Evolutionary conservation across 1,140 invertebrate species (phyloP), one percentile per base, ranked within the genome.

Genomic region (Drosophila athabasca): DNA sequence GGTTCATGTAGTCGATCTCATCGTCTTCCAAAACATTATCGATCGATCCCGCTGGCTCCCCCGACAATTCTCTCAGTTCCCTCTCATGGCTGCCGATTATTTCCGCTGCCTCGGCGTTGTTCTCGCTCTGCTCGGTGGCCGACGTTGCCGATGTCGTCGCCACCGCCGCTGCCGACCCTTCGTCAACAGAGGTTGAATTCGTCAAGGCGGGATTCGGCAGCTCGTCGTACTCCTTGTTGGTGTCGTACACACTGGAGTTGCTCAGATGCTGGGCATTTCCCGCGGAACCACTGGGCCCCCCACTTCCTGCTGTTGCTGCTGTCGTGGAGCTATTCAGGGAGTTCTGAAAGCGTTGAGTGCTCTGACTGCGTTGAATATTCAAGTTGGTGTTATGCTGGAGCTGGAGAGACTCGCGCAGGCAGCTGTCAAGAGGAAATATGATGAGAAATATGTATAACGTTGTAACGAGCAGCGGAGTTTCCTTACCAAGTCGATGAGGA

Each of bases 351-450:
- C 91, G 70, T 50, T 92, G 91, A 2, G 90, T 92, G 51, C 91
- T 92, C 53, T 92, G 91, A 62, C 91, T 92, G 11, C 91, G 89
- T 57, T 92, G 91, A 17, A 92, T 92, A 31, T 92, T 92, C 0
- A 92, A 62, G 79, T 92, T 92, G 35, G 91, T 92, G 11, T 91
- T 92, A 60, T 92, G 91, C 72, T 92, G 91, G 22, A 92, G 60
- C 73, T 90, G 90, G 48, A 92, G 50, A n/a, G 90, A 91, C 52
- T 92, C 91, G 5, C 91, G 90, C 19, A 92, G 54, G 44, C 91
- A 92, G 75, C 91, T 92, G 11, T 39, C 11, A 31, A 70, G 22
- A 4, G 11, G 39, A 4, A 19, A 29, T 7, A 0, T 15, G 29
- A 50, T 11, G 2, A 7, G n/a, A 45, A 29, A 8, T n/a, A 8